Conservation (phyloP, 2,888 invertebrate genomes). For the Heliconius aoede region DNA sequence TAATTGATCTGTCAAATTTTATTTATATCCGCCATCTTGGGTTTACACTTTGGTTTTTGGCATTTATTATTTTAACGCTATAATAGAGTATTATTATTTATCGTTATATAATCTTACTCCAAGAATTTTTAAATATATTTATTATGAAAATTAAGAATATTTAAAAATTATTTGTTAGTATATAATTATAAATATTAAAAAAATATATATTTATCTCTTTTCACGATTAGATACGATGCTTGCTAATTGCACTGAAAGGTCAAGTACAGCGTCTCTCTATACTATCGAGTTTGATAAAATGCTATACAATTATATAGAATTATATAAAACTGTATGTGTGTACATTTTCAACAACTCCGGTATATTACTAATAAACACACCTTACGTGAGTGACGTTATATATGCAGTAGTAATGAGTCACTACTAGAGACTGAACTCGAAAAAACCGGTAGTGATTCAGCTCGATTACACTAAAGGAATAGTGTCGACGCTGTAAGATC, state of each 20-base stretch:
- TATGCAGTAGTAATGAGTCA: constrained; percentile 44
- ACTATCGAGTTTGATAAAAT: not conserved
- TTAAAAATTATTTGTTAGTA: too few species aligned
- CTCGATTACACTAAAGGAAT: constrained; percentile 35
- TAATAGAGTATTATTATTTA: too few species aligned
- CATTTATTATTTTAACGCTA: not conserved
- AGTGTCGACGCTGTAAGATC: constrained; percentile 20
- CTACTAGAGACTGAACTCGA: constrained; percentile 31
- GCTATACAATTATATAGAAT: not conserved
- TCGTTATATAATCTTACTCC: too few species aligned
- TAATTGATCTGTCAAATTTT: constrained; percentile 15
- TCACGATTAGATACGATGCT: too few species aligned
- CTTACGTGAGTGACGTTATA: constrained; percentile 33
- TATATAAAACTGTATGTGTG: not conserved
- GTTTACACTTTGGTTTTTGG: not conserved
- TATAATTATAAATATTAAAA: too few species aligned
- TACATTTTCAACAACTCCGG: constrained; percentile 13
- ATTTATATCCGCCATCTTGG: not conserved
- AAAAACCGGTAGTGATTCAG: constrained; percentile 39
- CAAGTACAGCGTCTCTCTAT: not conserved
- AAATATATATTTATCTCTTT: too few species aligned
- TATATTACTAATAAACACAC: constrained; percentile 35
- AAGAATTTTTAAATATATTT: too few species aligned
- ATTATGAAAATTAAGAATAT: too few species aligned
- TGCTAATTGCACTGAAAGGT: not conserved